These are phyloP conservation scores for Nothobranchius furzeri DNA, from an alignment of 2,113 vertebrate species.

Conservation along the genomic window DNA sequence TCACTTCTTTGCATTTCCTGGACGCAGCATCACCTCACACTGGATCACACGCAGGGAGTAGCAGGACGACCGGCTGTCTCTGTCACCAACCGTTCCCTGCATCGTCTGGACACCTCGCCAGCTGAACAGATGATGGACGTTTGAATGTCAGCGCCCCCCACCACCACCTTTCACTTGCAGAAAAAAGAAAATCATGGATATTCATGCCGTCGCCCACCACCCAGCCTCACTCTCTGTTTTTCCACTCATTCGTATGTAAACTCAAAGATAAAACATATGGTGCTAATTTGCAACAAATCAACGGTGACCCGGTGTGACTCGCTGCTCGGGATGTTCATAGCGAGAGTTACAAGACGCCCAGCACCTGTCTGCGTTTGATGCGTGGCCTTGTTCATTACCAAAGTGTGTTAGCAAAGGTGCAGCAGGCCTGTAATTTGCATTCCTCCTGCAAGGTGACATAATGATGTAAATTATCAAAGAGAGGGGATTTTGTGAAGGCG, in stretches of 20 bases:
- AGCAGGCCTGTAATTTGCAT: constrained; percentile 70
- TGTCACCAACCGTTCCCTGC: constrained; percentile 68
- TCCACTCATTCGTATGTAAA: constrained; percentile 76
- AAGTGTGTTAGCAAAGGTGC: constrained; percentile 63
- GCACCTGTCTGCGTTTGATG: constrained; percentile 74
- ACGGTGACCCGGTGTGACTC: constrained; percentile 68
- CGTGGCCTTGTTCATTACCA: constrained; percentile 72
- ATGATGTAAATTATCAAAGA: constrained; percentile 77
- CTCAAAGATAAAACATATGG: constrained; percentile 70
- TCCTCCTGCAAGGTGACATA: constrained; percentile 70
- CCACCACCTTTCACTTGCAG: constrained; percentile 30
- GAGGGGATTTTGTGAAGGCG: constrained; percentile 61
- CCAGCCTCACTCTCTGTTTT: constrained; percentile 52
- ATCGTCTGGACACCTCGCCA: constrained; percentile 67
- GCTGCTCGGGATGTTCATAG: constrained; percentile 57
- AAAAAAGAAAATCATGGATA: constrained; percentile 58
- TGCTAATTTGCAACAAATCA: constrained; percentile 78
- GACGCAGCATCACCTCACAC: constrained; percentile 52
- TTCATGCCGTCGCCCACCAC: constrained; percentile 50
- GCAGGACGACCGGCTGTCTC: constrained; percentile 74
- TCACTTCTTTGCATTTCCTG: constrained; percentile 22
- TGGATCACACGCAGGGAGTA: constrained; percentile 58
- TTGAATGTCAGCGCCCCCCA: constrained; percentile 64
- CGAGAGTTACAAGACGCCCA: constrained; percentile 53
- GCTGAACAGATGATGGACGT: constrained; percentile 72